Evolutionary conservation across 2,888 invertebrate genomes (phyloP).

Genomic region (Axea sp.): DNA sequence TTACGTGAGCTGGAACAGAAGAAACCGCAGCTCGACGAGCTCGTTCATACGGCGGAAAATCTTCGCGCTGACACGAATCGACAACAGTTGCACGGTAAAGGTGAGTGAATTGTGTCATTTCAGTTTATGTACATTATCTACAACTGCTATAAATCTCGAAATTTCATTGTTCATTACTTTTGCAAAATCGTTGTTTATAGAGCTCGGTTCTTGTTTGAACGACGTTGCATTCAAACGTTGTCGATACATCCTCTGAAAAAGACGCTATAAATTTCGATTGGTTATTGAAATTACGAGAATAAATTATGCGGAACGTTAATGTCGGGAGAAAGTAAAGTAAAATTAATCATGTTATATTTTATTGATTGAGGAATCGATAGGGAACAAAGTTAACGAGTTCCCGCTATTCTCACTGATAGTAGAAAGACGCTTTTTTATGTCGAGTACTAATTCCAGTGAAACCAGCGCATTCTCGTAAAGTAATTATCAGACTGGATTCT

Average conservation of each 20-base stretch:
- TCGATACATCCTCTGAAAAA: too few relatives aligned
- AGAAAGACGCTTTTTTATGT: constrained; percentile 57
- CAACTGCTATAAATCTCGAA: constrained; percentile 9
- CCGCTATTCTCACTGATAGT: constrained; percentile 64
- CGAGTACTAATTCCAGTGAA: constrained; percentile 62
- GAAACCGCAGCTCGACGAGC: constrained; percentile 91
- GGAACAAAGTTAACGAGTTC: constrained; percentile 65
- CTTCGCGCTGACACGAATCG: constrained; percentile 89
- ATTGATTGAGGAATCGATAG: constrained; percentile 57
- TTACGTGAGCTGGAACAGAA: constrained; percentile 91
- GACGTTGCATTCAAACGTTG: too few relatives aligned
- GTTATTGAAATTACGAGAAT: constrained; percentile 18
- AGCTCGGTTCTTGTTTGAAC: too few relatives aligned
- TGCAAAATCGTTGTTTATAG: neutral
- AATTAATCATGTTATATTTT: constrained; percentile 50
- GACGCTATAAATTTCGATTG: constrained; percentile 2
- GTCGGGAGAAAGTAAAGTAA: constrained; percentile 12
- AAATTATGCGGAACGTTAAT: constrained; percentile 8
- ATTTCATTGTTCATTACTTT: constrained; percentile 6
- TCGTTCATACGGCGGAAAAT: constrained; percentile 90
- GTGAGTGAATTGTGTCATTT: constrained; percentile 80
- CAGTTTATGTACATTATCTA: constrained; percentile 1
- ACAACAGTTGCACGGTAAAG: constrained; percentile 90
- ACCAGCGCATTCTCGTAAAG: constrained; percentile 65
- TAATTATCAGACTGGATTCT: constrained; percentile 67